phyloP scores from a whole-genome alignment of 2,113 vertebrate species.

The Pomatorhinus ruficollis region DNA sequence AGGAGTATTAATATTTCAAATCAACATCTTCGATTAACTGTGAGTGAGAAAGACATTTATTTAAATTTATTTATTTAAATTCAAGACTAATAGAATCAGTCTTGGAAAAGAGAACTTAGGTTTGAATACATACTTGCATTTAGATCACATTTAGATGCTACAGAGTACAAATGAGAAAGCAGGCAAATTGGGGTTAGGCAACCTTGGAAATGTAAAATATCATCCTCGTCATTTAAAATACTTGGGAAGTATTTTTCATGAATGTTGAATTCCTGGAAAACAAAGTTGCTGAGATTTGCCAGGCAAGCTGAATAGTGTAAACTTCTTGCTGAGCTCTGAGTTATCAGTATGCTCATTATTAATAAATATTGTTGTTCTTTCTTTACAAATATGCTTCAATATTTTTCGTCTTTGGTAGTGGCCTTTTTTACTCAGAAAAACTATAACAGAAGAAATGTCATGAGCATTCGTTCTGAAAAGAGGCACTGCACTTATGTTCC shows the following conservation, averaged over 20 bases:
- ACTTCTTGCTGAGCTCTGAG: constrained; percentile 65
- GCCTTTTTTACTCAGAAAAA: constrained; percentile 46
- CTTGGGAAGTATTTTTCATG: neutral
- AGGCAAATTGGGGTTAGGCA: constrained; percentile 13
- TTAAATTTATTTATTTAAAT: neutral
- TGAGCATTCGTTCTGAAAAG: constrained; percentile 19
- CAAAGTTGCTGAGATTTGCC: constrained; percentile 38
- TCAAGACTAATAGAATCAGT: neutral
- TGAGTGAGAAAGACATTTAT: constrained; percentile 7
- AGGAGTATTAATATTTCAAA: constrained; percentile 23
- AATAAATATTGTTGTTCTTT: constrained; percentile 68
- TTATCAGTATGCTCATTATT: constrained; percentile 56
- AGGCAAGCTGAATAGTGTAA: constrained; percentile 59
- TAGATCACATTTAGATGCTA: constrained; percentile 31
- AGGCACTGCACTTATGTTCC: constrained; percentile 31
- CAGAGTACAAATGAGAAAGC: neutral
- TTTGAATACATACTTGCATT: constrained; percentile 47
- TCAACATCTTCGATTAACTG: constrained; percentile 24
- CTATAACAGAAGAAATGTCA: constrained; percentile 38
- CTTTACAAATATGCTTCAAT: constrained; percentile 5
- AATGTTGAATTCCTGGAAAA: neutral
- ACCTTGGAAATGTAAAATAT: constrained; percentile 42
- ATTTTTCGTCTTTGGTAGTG: constrained; percentile 57
- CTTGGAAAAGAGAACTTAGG: constrained; percentile 3
- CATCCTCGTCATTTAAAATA: neutral